phyloP scores from a whole-genome alignment of 1,140 invertebrate genomes.

The Drosophila insularis region DNA sequence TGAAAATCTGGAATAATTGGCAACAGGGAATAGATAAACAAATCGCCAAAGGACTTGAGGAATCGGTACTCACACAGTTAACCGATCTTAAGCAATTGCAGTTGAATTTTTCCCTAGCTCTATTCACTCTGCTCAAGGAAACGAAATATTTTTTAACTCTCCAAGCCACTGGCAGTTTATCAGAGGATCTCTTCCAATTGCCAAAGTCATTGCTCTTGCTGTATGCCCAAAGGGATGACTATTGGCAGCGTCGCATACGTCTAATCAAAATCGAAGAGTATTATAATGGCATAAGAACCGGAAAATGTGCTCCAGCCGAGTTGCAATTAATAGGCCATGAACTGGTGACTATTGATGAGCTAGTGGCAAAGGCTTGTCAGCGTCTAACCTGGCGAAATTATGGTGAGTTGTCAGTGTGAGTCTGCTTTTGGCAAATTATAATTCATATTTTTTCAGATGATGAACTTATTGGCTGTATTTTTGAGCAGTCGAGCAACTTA shows the following conservation, averaged over 20 bases:
- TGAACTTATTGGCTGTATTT: slow-evolving; percentile 61
- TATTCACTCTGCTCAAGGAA: slow-evolving; percentile 71
- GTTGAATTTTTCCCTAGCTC: slow-evolving; percentile 63
- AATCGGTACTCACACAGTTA: slow-evolving; percentile 45
- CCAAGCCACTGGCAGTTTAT: slow-evolving; percentile 50
- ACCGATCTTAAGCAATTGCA: slow-evolving; percentile 32
- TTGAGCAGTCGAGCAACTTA: slow-evolving; percentile 74
- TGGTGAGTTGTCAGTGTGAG: slow-evolving; percentile 33
- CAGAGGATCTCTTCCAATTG: slow-evolving; percentile 74
- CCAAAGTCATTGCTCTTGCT: slow-evolving; percentile 83
- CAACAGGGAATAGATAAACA: slow-evolving; percentile 62
- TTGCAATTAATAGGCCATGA: slow-evolving; percentile 64
- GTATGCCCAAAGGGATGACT: slow-evolving; percentile 82
- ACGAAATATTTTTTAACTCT: slow-evolving; percentile 69
- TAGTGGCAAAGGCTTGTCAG: slow-evolving; percentile 47
- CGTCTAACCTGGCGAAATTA: slow-evolving; percentile 68
- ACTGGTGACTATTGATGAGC: slow-evolving; percentile 60
- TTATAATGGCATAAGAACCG: slow-evolving; percentile 85
- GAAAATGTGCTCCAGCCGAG: slow-evolving; percentile 58
- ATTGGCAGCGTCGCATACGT: slow-evolving; percentile 81
- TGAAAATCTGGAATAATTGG: slow-evolving; percentile 76
- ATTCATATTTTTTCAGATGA: slow-evolving; percentile 33
- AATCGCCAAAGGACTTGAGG: slow-evolving; percentile 59
- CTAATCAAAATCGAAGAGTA: slow-evolving; percentile 83
- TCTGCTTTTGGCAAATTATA: too few relatives aligned